A percentile compares a stretch with the other conserved stretches of the same genome.
Evolutionary conservation across 2,113 vertebrate genomes (phyloP).

Genomic region (Galeopterus variegatus): DNA sequence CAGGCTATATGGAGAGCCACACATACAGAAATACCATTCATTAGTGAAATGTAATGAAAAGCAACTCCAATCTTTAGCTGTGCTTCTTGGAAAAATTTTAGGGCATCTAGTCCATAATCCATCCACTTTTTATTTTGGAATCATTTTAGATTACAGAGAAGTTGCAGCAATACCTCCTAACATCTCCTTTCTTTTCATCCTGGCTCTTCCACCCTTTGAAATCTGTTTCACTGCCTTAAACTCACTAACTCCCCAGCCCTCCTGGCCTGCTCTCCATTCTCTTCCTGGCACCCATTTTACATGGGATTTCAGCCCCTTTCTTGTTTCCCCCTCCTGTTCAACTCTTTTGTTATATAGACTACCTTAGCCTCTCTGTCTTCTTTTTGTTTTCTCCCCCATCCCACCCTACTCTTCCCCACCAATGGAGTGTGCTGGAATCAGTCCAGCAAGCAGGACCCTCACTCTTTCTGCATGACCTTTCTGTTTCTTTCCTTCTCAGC

Average conservation of each 20-base stretch:
- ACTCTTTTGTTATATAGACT: neutral
- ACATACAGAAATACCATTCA: neutral
- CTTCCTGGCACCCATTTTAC: neutral
- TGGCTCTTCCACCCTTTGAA: neutral
- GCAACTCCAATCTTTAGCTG: neutral
- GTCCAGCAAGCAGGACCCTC: no score
- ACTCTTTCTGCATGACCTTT: no score
- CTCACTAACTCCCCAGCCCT: neutral
- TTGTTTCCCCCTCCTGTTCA: no score
- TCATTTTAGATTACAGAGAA: neutral
- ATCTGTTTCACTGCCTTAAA: neutral
- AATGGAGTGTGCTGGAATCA: no score
- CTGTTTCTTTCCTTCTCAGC: no score
- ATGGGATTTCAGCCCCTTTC: neutral
- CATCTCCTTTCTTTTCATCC: neutral
- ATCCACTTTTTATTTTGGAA: neutral
- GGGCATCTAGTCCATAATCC: neutral
- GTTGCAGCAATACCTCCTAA: rapidly evolving
- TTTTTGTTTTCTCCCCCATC: no score
- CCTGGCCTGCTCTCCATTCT: no score
- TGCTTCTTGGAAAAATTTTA: neutral
- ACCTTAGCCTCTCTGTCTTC: neutral
- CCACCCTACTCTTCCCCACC: no score
- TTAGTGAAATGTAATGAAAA: neutral
- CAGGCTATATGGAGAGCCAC: neutral